Evolutionary conservation across 1,140 invertebrate genomes (phyloP).

Genomic region (Cotesia vestalis): DNA sequence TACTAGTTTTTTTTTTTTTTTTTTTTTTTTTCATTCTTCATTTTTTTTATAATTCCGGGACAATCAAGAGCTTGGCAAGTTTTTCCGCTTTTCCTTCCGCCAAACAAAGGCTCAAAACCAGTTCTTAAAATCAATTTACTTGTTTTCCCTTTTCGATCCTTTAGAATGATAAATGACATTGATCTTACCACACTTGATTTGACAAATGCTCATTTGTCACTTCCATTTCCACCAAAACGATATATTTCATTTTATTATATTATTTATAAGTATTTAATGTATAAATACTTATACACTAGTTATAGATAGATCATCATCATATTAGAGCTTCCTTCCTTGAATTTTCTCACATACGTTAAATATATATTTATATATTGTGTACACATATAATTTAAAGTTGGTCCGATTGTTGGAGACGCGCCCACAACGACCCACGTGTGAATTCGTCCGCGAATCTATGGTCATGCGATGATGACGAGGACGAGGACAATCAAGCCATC

Average conservation of each 20-base stretch:
- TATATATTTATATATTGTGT: slow-evolving; percentile 16
- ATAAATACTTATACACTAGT: background rate
- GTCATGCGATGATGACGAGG: slow-evolving; percentile 39
- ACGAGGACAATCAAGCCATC: slow-evolving; percentile 28
- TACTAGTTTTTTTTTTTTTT: slow-evolving; percentile 41
- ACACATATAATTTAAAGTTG: slow-evolving; percentile 26
- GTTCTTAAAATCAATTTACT: slow-evolving; percentile 18
- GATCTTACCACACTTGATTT: no score
- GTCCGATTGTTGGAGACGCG: slow-evolving; percentile 45
- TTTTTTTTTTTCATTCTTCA: slow-evolving; percentile 23
- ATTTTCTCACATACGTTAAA: no score
- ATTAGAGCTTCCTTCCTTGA: background rate
- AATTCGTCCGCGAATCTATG: slow-evolving; percentile 33
- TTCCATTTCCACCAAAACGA: no score
- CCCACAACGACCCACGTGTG: slow-evolving; percentile 54
- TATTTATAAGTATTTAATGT: background rate
- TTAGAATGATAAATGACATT: no score
- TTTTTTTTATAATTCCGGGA: no score
- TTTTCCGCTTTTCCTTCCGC: slow-evolving; percentile 34
- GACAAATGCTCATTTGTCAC: no score
- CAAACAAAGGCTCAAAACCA: slow-evolving; percentile 17
- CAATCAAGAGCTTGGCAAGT: slow-evolving; percentile 23
- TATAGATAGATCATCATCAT: background rate
- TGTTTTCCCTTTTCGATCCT: no score
- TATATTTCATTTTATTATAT: no score